Evolutionary conservation across 1,140 invertebrate species (phyloP).

Genomic region (Colletes gigas): DNA sequence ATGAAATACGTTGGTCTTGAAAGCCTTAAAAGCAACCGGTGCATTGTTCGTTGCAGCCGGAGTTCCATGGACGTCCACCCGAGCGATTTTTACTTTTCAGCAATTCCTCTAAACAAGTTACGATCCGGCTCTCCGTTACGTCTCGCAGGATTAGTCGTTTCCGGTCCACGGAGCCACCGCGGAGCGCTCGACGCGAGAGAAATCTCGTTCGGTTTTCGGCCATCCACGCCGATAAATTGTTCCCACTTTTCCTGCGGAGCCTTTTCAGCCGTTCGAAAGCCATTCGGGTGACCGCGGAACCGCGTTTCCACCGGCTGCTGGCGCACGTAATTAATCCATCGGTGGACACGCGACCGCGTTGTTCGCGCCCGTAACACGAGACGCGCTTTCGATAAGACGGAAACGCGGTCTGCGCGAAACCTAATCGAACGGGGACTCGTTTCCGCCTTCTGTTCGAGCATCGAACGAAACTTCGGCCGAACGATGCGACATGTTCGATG

Average conservation of each 20-base stretch:
- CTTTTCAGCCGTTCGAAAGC: not conserved
- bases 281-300: not conserved
- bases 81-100: slow-evolving; percentile 7
- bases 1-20: no score
- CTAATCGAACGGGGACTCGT: slow-evolving; percentile 17
- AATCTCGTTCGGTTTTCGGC: not conserved
- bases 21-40: no score
- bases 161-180: not conserved
- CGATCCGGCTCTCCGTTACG: not conserved
- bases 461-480: not conserved
- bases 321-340: slow-evolving; percentile 49
- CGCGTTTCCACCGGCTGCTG: not conserved
- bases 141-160: slow-evolving; percentile 18
- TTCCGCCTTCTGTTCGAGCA: no score
- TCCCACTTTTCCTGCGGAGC: not conserved
- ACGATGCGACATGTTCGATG: not conserved
- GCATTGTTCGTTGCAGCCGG: not conserved
- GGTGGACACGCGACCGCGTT: slow-evolving; percentile 2
- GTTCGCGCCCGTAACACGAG: slow-evolving; percentile 40
- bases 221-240: not conserved
- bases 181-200: not conserved
- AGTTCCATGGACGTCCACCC: no score
- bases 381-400: slow-evolving; percentile 33
- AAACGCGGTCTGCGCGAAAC: slow-evolving; percentile 45
- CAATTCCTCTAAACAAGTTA: slow-evolving; percentile 2